These are phyloP conservation scores for Lasioglossum figueresi DNA, from an alignment of 2,888 invertebrate species.

Conservation along the genomic window DNA sequence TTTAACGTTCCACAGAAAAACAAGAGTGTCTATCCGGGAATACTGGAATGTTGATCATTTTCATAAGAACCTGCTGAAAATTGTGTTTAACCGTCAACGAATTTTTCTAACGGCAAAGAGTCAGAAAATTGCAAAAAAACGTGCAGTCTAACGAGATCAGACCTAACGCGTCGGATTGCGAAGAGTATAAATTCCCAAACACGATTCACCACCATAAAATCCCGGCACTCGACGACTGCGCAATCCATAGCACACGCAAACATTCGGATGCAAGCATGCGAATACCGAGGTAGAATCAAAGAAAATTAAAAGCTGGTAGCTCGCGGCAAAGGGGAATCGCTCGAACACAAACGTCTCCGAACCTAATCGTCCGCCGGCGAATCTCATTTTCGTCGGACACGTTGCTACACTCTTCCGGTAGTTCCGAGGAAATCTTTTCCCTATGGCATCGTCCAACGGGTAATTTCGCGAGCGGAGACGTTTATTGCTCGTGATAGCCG, in stretches of 20 bases:
- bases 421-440: slow-evolving; percentile 47
- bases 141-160: neutral
- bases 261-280: neutral
- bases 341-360: neutral
- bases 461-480: slow-evolving; percentile 63
- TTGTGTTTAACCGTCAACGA: neutral
- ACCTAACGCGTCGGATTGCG: neutral
- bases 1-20: too few relatives aligned
- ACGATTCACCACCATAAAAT: neutral
- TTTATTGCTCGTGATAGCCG: slow-evolving; percentile 68
- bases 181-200: neutral
- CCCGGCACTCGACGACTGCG: neutral
- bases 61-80: neutral
- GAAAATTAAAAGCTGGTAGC: neutral
- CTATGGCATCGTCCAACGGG: slow-evolving; percentile 51
- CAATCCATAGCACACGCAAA: neutral
- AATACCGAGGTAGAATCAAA: neutral
- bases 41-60: neutral
- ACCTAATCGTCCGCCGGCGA: slow-evolving; percentile 16
- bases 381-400: slow-evolving; percentile 30
- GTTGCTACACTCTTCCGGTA: slow-evolving; percentile 13
- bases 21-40: neutral
- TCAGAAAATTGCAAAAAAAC: neutral
- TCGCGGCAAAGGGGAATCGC: neutral
- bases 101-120: neutral